phyloP scores from a whole-genome alignment of 2,888 invertebrate species.

The Philereme transversata region DNA sequence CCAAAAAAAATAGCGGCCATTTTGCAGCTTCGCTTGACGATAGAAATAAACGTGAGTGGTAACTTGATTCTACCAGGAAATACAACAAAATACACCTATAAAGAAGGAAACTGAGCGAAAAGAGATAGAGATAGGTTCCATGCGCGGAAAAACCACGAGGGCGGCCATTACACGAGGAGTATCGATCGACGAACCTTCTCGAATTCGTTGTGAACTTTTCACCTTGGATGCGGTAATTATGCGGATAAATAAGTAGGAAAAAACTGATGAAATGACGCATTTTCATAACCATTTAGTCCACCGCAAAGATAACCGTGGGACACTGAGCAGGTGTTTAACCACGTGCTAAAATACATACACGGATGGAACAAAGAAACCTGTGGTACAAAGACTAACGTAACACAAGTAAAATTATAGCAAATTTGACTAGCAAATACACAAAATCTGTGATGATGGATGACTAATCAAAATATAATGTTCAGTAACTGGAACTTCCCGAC shows the following conservation, averaged over 20 bases:
- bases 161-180: conserved; percentile 57
- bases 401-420: too few species aligned
- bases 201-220: conserved; percentile 43
- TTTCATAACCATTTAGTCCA: background rate
- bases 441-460: conserved; percentile 6
- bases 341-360: conserved; percentile 24
- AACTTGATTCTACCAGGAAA: background rate
- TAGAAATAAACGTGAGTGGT: conserved; percentile 12
- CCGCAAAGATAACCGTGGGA: conserved; percentile 8
- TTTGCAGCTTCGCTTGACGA: conserved; percentile 19
- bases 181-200: conserved; percentile 68
- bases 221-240: conserved; percentile 23
- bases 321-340: conserved; percentile 19
- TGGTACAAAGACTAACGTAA: background rate
- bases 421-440: background rate
- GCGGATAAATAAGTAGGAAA: background rate
- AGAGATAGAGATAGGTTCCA: background rate
- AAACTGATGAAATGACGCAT: conserved; percentile 2
- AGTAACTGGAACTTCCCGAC: conserved; percentile 24
- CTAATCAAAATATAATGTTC: conserved; percentile 14
- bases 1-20: conserved; percentile 25
- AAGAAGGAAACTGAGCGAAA: background rate
- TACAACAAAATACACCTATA: background rate
- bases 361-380: conserved; percentile 9
- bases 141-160: conserved; percentile 17